Evolutionary conservation across 2,113 vertebrate species (phyloP).

Genomic region (Laticauda laticaudata): DNA sequence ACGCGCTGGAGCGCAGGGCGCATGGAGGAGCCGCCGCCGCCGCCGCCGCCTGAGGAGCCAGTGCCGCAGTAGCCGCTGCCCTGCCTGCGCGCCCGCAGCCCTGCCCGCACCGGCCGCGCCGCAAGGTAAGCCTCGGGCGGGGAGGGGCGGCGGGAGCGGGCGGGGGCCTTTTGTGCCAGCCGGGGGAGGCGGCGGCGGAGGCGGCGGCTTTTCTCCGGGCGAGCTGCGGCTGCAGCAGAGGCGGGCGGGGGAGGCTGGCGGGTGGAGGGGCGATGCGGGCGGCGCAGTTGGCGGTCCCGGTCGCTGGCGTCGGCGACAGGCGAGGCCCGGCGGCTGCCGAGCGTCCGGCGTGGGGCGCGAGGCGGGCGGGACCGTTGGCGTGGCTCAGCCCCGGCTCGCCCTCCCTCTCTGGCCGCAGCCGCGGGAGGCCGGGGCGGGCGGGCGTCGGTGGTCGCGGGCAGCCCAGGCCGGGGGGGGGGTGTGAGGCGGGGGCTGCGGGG

Average conservation of each 20-base stretch:
- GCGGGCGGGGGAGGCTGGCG: not conserved
- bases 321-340: not conserved
- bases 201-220: not conserved
- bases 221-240: not conserved
- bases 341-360: not conserved
- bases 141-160: not conserved
- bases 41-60: conserved; percentile 60
- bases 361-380: not conserved
- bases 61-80: conserved; percentile 30
- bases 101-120: not conserved
- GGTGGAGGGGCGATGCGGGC: not conserved
- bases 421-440: too few species aligned
- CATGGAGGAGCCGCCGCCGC: conserved; percentile 59
- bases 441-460: not conserved
- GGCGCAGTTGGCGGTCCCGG: not conserved
- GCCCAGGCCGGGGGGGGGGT: not conserved
- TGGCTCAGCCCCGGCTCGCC: not conserved
- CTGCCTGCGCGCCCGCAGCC: conserved; percentile 12
- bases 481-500: not conserved
- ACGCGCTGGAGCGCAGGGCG: conserved; percentile 74
- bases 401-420: not conserved
- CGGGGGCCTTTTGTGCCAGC: not conserved
- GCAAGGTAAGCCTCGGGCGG: not conserved
- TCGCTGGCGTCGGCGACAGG: too few species aligned
- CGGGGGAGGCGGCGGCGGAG: not conserved